phyloP scores from a whole-genome alignment of 2,888 invertebrate genomes.

The Luperina nickerlii region DNA sequence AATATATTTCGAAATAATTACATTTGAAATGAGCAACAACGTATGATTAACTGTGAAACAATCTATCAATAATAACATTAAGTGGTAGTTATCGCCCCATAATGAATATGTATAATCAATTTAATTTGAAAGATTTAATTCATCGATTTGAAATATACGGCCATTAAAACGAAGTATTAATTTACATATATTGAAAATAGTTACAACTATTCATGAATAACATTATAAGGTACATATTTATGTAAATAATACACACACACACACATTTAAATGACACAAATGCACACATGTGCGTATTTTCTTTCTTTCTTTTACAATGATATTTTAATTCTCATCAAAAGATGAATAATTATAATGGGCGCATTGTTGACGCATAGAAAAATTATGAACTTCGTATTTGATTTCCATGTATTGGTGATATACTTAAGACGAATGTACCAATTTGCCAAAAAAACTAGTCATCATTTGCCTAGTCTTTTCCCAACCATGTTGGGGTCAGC shows the following conservation, averaged over 20 bases:
- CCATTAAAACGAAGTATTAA: conserved; percentile 16
- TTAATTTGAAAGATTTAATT: conserved; percentile 18
- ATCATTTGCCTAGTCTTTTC: too few species aligned
- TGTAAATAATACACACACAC: conserved; percentile 10
- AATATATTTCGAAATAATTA: neutral
- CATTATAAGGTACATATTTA: conserved; percentile 34
- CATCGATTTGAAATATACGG: conserved; percentile 29
- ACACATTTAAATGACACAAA: too few species aligned
- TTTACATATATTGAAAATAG: conserved; percentile 24
- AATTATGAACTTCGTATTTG: neutral
- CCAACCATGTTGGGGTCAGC: too few species aligned
- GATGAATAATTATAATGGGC: neutral
- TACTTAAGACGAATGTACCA: neutral
- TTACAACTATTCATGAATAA: conserved; percentile 11
- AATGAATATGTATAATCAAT: conserved; percentile 22
- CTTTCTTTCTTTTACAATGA: neutral
- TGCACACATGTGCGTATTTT: too few species aligned
- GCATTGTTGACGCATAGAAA: neutral
- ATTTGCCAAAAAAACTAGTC: neutral
- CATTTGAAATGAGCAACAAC: neutral
- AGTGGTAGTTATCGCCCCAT: neutral
- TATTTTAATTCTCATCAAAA: neutral
- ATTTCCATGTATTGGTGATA: neutral
- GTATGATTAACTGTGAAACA: neutral
- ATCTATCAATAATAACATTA: conserved; percentile 2